Base-by-base conservation (phyloP, 2,113 vertebrate genomes). In the Neotoma lepida region DNA sequence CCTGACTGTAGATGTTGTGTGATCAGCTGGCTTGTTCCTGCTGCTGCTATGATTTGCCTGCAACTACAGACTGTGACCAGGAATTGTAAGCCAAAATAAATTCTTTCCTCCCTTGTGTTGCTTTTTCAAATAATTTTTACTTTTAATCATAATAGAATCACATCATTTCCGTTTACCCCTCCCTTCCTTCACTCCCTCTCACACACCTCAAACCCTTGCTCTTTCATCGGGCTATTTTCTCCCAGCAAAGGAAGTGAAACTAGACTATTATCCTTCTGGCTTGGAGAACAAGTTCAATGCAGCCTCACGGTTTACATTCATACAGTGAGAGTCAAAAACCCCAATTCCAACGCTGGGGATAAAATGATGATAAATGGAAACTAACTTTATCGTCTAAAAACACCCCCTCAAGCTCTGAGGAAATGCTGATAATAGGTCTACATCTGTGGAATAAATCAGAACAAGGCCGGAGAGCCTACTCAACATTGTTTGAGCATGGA, bases 371-470 rank as follows among this genome's bases (percentile, higher is more conserved):
- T 90, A 95, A 96, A 97, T 97, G 96, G 91, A 97, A 97, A 95
- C 89, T 64, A 96, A 88, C 95, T 95, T 97, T 97, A 96, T 95
- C 96, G 94, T 97, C 95, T 87, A 74, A 86, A 96, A 95, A 86
- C 94, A 94, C 76, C 96, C 94, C 95, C 89, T 86, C 51, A 54
- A 92, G 96, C 88, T 87, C 97, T 80, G 85, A 95, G 95, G 95
- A 95, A 95, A 97, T 90, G 97, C 89, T 88, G 96, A 96, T 95
- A 95, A 95, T 91, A 97, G 88, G 58, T 91, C 91, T 94, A 90
- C 94, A 97, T 96, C 94, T 97, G 97, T 73, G 92, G 96, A 96
- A 95, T 97, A 96, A 97, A 97, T 97, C 96, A 97, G 94, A 97
- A 91, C 94, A 93, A 97, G 94, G 68, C 80, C 94, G 46, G 89